Base-by-base conservation (phyloP, 2,888 invertebrate species). In the Strigamia maritima region DNA sequence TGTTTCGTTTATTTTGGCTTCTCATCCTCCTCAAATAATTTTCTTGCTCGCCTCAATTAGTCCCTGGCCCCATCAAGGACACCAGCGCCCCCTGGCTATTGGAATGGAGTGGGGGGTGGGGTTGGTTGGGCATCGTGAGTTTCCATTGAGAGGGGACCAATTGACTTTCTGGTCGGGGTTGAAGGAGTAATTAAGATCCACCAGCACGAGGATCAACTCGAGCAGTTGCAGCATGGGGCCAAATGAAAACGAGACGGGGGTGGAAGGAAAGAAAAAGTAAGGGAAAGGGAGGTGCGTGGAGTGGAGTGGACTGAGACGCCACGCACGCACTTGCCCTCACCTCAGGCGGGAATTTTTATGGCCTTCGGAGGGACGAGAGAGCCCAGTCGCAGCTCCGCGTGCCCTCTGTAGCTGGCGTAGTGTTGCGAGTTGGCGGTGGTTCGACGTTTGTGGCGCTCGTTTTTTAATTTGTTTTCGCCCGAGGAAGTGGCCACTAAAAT, bases 1-100 rank as follows among this genome's bases (percentile, higher is more conserved):
- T 70, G 70, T 70, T 70, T 70, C 70, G 70, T 70, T 70, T 70
- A 70, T 70, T 70, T 70, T 70, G 70, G 70, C 70, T 70, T 70
- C 70, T 70, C 70, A 70, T 70, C 70, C 70, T 70, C 70, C 70
- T 70, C 70, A 70, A 70, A 70, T 70, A 70, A 70, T 70, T 70
- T 70, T 70, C 70, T 70, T 70, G 70, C 70, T 70, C 70, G 70
- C 70, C 70, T 70, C 70, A 70, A 70, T 70, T 70, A 70, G 70
- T 70, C 70, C 70, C 70, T 70, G 70, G 70, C 70, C 70, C 70
- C 70, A 70, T 70, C 70, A 70, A 70, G 70, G 70, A 70, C 70
- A 70, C 70, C 28, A 70, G 70, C 70, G 70, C 70, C 70, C 70
- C 70, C 28, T 70, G 70, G 70, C 75, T 40, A 75, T 40, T 75